Conservation (phyloP, 92 coral and sea anemone species). For the Actinernus sp. region DNA sequence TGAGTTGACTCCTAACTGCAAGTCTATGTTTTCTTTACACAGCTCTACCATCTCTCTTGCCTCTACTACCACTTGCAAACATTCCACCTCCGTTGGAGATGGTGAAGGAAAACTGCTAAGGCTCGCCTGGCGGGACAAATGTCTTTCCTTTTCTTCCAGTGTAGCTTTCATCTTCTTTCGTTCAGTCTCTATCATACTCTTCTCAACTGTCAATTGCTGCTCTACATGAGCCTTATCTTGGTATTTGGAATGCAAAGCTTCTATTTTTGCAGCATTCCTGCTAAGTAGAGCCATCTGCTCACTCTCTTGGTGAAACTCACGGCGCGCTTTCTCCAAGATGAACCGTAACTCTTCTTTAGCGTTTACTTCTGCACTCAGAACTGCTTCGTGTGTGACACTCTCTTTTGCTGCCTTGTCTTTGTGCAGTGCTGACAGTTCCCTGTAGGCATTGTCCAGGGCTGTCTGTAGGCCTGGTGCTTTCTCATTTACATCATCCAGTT, state of each 20-base stretch:
- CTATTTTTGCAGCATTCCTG: too few relatives aligned
- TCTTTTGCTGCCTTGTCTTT: slow-evolving; percentile 91
- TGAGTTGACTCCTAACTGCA: neutral
- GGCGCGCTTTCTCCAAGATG: slow-evolving; percentile 82
- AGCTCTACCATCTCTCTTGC: neutral
- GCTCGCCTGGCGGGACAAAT: too few relatives aligned
- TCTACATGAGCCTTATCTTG: slow-evolving; percentile 87
- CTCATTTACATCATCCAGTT: slow-evolving; percentile 86
- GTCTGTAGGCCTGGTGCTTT: slow-evolving; percentile 89
- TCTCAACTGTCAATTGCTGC: slow-evolving; percentile 92
- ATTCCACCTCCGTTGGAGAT: too few relatives aligned
- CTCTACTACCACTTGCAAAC: too few relatives aligned
- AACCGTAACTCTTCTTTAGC: slow-evolving; percentile 96
- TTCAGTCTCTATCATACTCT: slow-evolving; percentile 82
- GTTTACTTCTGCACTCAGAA: slow-evolving; percentile 92
- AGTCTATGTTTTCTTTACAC: neutral
- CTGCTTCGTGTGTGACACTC: slow-evolving; percentile 91
- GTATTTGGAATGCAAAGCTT: too few relatives aligned
- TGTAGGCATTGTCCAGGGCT: slow-evolving; percentile 95
- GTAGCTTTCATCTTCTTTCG: slow-evolving; percentile 72
- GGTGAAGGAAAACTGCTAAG: too few relatives aligned
- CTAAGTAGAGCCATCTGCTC: slow-evolving; percentile 87
- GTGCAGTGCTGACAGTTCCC: slow-evolving; percentile 94
- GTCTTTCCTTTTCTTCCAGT: slow-evolving; percentile 77
- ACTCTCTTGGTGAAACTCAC: slow-evolving; percentile 74